Evolutionary conservation across 2,797 vertebrate genomes (phyloP), one percentile per base, ranked within the genome.

Genomic region (Pampus argenteus): DNA sequence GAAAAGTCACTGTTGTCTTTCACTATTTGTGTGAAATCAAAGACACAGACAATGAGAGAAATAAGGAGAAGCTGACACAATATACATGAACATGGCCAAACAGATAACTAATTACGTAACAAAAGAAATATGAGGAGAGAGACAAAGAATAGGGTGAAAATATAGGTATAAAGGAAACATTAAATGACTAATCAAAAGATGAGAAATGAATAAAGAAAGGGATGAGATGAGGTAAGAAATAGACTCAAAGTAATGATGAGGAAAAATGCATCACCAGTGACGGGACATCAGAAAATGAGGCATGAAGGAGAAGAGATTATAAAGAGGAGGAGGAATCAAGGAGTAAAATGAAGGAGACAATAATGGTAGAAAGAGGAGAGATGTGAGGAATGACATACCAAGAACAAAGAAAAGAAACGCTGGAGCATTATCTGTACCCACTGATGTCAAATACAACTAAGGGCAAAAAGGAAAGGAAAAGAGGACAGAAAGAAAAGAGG

Each of bases 401-500:
- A 65, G 55, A 65, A 65, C 58, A 74, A 68, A 68, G 38, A 58
- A 9, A 20, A 15, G 26, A 48, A 28, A 54, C 9, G 20, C 45
- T 49, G 58, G 45, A 63, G 61, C 36, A 31, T 52, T 40, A 40
- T 59, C 40, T 47, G 47, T 17, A 20, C 25, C 31, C 9, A 14
- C 51, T 38, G 15, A 25, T 36, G 57, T 50, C 25, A 28, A 60
- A 65, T 26, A 36, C 11, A 63, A 59, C 40, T 38, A 23, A 18
- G 13, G 31, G 29, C 38, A 28, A 20, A 44, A 68, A 44, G 18
- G 45, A 47, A 20, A 47, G 8, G 15, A 47, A 22, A 47, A 22
- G 44, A 8, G 22, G 18, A 36, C 22, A 22, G n/a, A 26, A 17
- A n/a, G 17, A 23, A 18, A n/a, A 60, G 6, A 26, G 17, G 15